Evolutionary conservation across 2,797 vertebrate species (phyloP).

Genomic region (Propithecus deckenii): DNA sequence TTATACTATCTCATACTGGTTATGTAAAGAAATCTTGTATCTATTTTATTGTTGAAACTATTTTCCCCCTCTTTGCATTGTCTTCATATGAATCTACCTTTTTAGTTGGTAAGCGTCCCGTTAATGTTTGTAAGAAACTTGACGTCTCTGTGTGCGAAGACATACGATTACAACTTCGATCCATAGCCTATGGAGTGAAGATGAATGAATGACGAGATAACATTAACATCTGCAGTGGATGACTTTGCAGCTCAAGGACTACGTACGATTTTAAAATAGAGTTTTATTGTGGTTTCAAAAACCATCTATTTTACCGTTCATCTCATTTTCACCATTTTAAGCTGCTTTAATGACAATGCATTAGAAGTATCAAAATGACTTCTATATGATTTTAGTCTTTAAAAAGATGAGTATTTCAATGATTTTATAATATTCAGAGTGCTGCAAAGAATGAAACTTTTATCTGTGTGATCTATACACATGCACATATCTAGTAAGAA

Average conservation of each 20-base stretch:
- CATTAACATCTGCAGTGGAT: constrained; percentile 90
- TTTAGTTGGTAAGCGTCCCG: constrained; percentile 99
- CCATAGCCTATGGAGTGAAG: constrained; percentile 97
- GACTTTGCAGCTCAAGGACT: constrained; percentile 81
- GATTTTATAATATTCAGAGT: constrained; percentile 69
- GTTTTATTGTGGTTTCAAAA: constrained; percentile 64
- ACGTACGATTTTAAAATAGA: constrained; percentile 60
- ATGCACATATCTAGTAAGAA: constrained; percentile 74
- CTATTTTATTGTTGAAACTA: constrained; percentile 73
- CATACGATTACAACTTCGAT: constrained; percentile 99
- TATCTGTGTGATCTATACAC: constrained; percentile 59
- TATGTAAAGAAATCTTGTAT: constrained; percentile 66
- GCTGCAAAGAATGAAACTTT: constrained; percentile 87
- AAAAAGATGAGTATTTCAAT: constrained; percentile 67
- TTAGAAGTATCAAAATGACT: constrained; percentile 40
- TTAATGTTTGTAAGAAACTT: constrained; percentile 99
- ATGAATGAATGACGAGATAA: constrained; percentile 97
- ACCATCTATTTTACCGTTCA: constrained; percentile 47
- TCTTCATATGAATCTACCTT: constrained; percentile 96
- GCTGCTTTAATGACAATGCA: constrained; percentile 62
- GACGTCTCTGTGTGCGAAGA: constrained; percentile 99
- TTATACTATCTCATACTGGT: constrained; percentile 44
- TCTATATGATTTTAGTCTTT: constrained; percentile 44
- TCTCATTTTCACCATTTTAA: constrained; percentile 68
- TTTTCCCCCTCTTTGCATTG: constrained; percentile 79